Evolutionary conservation across 2,113 vertebrate genomes (phyloP), one percentile per base, ranked within the genome.

Genomic region (Nanger granti): DNA sequence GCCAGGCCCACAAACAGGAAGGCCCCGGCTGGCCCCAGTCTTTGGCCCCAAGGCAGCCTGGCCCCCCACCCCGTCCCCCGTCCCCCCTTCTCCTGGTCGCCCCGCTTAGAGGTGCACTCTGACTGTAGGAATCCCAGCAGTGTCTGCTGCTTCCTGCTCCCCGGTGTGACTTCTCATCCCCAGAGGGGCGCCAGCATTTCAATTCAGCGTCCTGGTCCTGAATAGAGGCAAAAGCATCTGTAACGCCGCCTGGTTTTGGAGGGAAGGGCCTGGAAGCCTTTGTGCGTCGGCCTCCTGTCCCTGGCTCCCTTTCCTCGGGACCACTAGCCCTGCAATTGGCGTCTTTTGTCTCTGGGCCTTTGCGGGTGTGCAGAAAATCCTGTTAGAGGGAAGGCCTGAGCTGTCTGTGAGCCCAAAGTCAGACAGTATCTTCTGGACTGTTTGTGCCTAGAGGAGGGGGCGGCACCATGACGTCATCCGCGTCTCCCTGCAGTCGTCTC

Each of bases 1-100:
- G 49, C 76, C 89, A 89, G 62, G 57, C 90, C 73, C 87, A 28
- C 52, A 84, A 86, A 76, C 85, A 20, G 86, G 89, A 95, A 91
- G 92, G 52, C 94, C 85, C 54, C 29, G 26, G 26, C 60, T 62
- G 60, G 85, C 79, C 90, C 92, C 66, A 86, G 31, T 55, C 52
- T 64, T 91, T 13, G 64, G 59, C 62, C 55, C 44, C 59, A 69
- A 79, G 64, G 29, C n/a, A 60, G 59, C 89, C 85, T 60, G 8
- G 34, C 60, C 87, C 80, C 44, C 44, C 18, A 37, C 2, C 34
- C 66, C 0, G 8, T 4, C 18, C 34, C 66, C 34, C 0, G 1
- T 5, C 22, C 87, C 34, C 24, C 3, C 18, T 88, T n/a, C 83
- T 91, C 73, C 91, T 79, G 11, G 47, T 89, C 52, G 62, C n/a